Percentiles rank a stretch among this genome's conserved stretches.
Evolutionary conservation across 92 coral and sea anemone species (phyloP).

Genomic region (Virgularia gustaviana): DNA sequence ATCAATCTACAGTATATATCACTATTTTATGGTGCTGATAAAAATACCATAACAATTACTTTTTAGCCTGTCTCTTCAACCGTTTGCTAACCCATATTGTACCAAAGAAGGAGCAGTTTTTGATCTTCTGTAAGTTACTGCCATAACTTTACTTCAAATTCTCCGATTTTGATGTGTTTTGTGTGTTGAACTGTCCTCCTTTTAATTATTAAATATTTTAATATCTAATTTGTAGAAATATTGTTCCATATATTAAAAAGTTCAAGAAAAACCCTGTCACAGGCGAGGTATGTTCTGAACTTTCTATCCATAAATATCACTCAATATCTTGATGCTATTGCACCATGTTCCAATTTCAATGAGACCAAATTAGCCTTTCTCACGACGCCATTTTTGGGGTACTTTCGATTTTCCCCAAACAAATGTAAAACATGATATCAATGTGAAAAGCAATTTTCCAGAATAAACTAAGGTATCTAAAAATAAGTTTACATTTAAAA

Average conservation of each 20-base stretch:
- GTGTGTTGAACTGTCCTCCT: background rate
- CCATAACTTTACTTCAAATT: background rate
- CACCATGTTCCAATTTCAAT: background rate
- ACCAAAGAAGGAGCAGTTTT: conserved; percentile 91
- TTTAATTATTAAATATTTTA: background rate
- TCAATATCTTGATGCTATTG: background rate
- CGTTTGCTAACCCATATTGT: conserved; percentile 93
- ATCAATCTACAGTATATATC: background rate
- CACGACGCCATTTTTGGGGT: too few species aligned
- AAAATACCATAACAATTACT: too few species aligned
- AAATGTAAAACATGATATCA: too few species aligned
- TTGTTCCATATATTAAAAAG: conserved; percentile 93
- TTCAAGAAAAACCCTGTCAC: conserved; percentile 79
- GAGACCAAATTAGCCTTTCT: too few species aligned
- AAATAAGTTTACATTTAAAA: too few species aligned
- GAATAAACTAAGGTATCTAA: too few species aligned
- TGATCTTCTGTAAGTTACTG: conserved; percentile 87
- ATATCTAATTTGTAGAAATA: conserved; percentile 54
- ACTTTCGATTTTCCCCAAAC: too few species aligned
- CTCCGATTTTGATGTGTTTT: too few species aligned
- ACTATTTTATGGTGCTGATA: too few species aligned
- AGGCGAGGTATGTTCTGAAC: conserved; percentile 68
- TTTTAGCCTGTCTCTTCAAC: conserved; percentile 86
- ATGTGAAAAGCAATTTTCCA: too few species aligned
- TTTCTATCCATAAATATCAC: background rate